These are phyloP conservation scores for Cantharis rustica DNA, from an alignment of 2,888 invertebrate species.

Conservation along the genomic window DNA sequence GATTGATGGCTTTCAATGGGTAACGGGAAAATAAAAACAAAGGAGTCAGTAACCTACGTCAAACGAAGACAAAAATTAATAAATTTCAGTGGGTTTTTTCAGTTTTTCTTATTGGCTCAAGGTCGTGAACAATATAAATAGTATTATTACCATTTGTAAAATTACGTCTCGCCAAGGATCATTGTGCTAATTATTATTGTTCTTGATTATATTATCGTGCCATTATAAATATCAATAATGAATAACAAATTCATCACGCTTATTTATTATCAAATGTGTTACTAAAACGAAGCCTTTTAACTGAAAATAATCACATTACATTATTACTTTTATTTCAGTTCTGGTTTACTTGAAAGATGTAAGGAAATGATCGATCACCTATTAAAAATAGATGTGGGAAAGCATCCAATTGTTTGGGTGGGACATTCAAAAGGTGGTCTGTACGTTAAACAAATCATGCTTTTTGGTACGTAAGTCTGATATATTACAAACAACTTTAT, in stretches of 20 bases:
- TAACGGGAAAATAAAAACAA: background rate
- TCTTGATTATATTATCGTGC: background rate
- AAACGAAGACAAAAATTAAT: background rate
- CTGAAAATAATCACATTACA: background rate
- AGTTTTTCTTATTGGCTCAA: background rate
- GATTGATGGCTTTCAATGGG: no score
- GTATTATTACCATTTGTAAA: background rate
- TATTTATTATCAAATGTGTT: background rate
- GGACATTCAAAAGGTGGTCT: slow-evolving; percentile 87
- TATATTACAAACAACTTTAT: background rate
- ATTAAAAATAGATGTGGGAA: slow-evolving; percentile 70
- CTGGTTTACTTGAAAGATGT: slow-evolving; percentile 69
- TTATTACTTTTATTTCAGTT: slow-evolving; percentile 55
- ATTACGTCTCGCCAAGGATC: background rate
- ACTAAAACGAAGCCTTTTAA: background rate
- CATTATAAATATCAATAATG: background rate
- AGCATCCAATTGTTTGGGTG: slow-evolving; percentile 82
- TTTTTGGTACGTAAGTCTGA: slow-evolving; percentile 61
- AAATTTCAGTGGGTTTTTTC: background rate
- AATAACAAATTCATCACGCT: no score
- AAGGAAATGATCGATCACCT: slow-evolving; percentile 73
- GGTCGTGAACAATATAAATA: background rate
- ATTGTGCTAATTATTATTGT: background rate
- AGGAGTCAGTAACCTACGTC: background rate
- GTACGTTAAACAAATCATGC: slow-evolving; percentile 81